A percentile compares a stretch with the other conserved stretches of the same genome.
phyloP scores from a whole-genome alignment of 2,888 invertebrate species.

The Tigriopus californicus region DNA sequence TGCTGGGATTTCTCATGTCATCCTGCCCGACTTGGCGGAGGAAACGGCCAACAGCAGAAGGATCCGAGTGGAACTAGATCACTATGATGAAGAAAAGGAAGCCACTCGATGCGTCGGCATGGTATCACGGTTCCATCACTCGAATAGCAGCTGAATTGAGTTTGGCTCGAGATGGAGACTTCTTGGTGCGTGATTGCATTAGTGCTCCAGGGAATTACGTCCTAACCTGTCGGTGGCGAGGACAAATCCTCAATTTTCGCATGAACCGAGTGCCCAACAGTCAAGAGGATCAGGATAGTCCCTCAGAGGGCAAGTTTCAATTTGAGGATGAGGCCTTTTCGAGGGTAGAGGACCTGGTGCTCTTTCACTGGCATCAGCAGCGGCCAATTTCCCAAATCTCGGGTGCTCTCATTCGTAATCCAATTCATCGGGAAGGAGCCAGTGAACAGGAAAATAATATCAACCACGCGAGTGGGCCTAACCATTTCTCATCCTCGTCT shows the following conservation, averaged over 20 bases:
- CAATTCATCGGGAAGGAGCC: too few species aligned
- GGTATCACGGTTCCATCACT: constrained; percentile 10
- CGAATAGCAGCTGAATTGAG: background rate
- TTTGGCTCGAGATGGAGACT: constrained; percentile 4
- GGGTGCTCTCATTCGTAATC: background rate
- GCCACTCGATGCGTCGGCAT: background rate
- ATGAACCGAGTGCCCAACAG: background rate
- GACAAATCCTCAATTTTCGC: background rate
- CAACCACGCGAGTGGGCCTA: too few species aligned
- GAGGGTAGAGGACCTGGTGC: background rate
- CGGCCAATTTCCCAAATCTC: background rate
- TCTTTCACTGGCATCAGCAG: background rate
- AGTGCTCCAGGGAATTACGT: background rate
- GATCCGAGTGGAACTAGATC: too few species aligned
- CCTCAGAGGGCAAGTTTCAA: background rate
- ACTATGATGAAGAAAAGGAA: too few species aligned
- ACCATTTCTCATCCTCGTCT: too few species aligned
- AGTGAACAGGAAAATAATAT: too few species aligned
- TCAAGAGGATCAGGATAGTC: background rate
- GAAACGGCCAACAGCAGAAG: too few species aligned
- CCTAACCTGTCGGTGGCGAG: background rate
- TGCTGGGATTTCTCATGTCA: too few species aligned
- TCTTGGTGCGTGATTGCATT: constrained; percentile 8
- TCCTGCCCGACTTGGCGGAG: too few species aligned
- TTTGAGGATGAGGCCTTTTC: constrained; percentile 7